Base-by-base conservation (phyloP, 2,797 vertebrate species). In the Brachymystax lenok region DNA sequence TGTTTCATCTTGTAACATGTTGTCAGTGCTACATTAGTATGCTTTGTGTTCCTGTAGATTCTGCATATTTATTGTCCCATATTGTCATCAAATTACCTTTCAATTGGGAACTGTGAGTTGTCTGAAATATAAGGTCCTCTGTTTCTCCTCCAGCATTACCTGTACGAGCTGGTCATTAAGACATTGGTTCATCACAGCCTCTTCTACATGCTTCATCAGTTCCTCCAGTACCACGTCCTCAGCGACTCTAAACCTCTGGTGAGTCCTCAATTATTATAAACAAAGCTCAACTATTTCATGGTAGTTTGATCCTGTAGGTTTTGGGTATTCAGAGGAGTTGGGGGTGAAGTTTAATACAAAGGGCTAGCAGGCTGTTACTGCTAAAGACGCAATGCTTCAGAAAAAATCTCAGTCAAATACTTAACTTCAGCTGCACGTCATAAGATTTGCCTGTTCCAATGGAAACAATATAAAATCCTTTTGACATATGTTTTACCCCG, bases 181-280 rank as follows among this genome's bases (percentile, higher is more conserved):
- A 99, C 96, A 0, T 88, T 99, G 13, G 97, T 99, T 74, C 97
- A 97, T 6, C 96, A 99, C 93, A 97, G 95, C 88, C 92, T 96
- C 24, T 99, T 99, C 87, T 99, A 98, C 90, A 97, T 96, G 94
- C 95, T 99, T 35, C 98, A 99, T 80, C 98, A 99, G 91, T 98
- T 99, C 84, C 93, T 99, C 28, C 98, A 99, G 92, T 99, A 99
- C 79, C 98, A 99, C 0, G 98, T 99, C 78, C 97, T 99, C 88
- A 99, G 96, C 1, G 98, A 99, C 93, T 99, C 98, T 81, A 99
- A 99, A 84, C 98, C 97, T 3, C 85, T 99, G 96, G 98, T 99
- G 88, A 92, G 93, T 67, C 13, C 3, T 21, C 8, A 27, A 64
- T 24, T 27, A 64, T 13, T 19, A 19, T 0, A 56, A 56, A 19